Conservation (phyloP, 1,140 invertebrate genomes). For the Plutomurus gul region DNA sequence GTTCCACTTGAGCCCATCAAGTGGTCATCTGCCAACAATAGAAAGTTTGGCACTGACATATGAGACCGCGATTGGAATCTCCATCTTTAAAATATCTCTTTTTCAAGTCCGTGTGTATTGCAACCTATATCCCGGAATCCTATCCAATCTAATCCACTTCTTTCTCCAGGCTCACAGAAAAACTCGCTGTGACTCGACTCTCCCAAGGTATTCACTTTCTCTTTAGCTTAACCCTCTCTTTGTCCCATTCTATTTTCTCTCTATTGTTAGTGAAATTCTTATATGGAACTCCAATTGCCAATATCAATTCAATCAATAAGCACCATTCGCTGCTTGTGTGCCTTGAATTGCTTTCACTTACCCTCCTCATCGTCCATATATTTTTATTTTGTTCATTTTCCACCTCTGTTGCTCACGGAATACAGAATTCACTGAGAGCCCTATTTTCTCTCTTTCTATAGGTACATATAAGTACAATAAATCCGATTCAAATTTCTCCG, state of each 20-base stretch:
- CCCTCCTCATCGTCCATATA: no score
- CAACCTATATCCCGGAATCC: not conserved
- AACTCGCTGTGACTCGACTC: not conserved
- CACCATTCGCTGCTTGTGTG: not conserved
- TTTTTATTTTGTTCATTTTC: no score
- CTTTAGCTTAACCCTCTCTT: not conserved
- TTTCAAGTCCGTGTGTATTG: not conserved
- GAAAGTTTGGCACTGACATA: conserved; percentile 52
- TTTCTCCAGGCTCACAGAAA: not conserved
- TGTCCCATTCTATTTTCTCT: not conserved
- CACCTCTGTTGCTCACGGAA: no score
- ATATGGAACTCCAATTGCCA: conserved; percentile 6
- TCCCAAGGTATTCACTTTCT: conserved; percentile 26
- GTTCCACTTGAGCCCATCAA: conserved; percentile 50
- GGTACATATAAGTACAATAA: no score
- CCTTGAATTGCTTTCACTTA: not conserved
- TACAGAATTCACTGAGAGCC: no score
- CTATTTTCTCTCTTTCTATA: no score
- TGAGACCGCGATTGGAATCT: conserved; percentile 42
- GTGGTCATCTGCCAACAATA: conserved; percentile 52
- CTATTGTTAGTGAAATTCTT: not conserved
- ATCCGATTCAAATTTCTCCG: no score
- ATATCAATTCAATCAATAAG: conserved; percentile 28
- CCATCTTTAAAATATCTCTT: conserved; percentile 17
- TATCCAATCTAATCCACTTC: conserved; percentile 26